Evolutionary conservation across 2,888 invertebrate genomes (phyloP).

Genomic region (Allacma fusca): DNA sequence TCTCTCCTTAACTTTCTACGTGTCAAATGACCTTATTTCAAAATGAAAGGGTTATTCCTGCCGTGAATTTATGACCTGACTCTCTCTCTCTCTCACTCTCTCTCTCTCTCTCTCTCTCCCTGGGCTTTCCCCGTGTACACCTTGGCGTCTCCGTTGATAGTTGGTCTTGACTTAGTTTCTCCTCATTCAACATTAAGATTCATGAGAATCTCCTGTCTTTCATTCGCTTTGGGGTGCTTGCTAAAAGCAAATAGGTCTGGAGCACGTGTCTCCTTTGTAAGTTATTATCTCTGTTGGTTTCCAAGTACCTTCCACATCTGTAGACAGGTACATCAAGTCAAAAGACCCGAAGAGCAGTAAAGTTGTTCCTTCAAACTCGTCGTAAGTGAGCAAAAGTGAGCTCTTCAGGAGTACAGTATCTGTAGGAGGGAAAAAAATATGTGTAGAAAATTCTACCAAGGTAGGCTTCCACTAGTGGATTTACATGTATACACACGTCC

Average conservation of each 20-base stretch:
- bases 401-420: not conserved
- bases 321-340: constrained; percentile 8
- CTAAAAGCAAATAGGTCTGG: constrained; percentile 32
- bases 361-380: constrained; percentile 1
- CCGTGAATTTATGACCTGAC: constrained; percentile 4
- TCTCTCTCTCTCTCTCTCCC: not conserved
- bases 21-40: constrained; percentile 24
- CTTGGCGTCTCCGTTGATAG: not conserved
- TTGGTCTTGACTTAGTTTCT: constrained; percentile 20
- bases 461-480: no score
- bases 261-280: constrained; percentile 35
- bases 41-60: constrained; percentile 16
- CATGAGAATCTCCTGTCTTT: constrained; percentile 31
- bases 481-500: no score
- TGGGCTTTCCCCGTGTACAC: not conserved
- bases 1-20: constrained; percentile 16
- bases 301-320: constrained; percentile 26
- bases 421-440: not conserved
- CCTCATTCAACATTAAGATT: constrained; percentile 30
- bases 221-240: constrained; percentile 6
- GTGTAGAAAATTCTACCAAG: no score
- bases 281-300: constrained; percentile 33
- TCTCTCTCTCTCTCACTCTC: not conserved
- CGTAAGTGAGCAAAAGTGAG: constrained; percentile 5
- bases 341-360: constrained; percentile 13